Conservation (phyloP, 2,797 vertebrate species). For the Eidolon dupreanum region DNA sequence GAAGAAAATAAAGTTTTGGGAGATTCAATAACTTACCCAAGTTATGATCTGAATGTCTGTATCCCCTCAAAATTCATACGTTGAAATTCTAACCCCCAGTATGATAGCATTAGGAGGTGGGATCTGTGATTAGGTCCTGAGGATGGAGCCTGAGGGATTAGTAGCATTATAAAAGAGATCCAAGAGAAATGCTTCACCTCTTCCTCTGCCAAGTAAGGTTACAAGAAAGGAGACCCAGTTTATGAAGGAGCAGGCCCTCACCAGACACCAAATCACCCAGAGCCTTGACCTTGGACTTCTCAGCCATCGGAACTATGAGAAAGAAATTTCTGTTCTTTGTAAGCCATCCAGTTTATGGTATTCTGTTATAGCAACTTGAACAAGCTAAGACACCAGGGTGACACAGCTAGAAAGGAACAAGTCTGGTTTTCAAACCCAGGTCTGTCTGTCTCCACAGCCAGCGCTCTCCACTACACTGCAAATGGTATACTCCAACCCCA, state of each 20-base stretch:
- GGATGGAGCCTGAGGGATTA: neutral
- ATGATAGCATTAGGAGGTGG: neutral
- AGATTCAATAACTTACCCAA: neutral
- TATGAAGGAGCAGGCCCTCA: neutral
- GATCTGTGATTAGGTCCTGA: neutral
- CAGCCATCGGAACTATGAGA: neutral
- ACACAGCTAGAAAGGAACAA: neutral
- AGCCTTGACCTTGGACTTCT: neutral
- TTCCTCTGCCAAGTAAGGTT: neutral
- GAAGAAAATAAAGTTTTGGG: neutral
- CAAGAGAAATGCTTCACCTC: neutral
- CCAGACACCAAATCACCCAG: neutral
- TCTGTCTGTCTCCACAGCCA: neutral
- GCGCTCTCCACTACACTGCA: neutral
- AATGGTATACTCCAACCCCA: neutral
- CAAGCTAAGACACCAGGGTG: neutral
- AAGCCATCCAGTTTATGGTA: neutral
- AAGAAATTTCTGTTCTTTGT: neutral
- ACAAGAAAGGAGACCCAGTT: neutral
- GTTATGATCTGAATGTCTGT: neutral
- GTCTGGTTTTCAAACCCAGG: accelerated
- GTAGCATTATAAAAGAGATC: neutral
- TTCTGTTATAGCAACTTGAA: neutral
- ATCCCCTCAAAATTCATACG: neutral
- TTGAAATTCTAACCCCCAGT: neutral